Conservation (phyloP, 1,140 invertebrate species). For the Drosophila sulfurigaster region DNA sequence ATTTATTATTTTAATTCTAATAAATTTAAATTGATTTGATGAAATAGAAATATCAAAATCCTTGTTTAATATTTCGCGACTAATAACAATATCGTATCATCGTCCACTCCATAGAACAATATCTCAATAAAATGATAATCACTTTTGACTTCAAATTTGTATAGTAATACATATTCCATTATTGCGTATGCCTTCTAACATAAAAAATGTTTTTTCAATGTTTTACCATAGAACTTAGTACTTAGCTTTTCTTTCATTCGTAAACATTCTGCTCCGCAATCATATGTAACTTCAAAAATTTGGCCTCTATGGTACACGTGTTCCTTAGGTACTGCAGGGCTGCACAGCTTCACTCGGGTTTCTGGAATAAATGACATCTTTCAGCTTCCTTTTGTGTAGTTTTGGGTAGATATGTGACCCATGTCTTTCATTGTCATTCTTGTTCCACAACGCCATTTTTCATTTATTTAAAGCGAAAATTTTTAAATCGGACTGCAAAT, state of each 20-base stretch:
- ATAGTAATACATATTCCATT: no score
- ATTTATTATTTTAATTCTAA: constrained; percentile 16
- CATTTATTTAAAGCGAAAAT: no score
- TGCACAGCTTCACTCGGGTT: constrained; percentile 35
- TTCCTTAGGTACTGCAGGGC: constrained; percentile 28
- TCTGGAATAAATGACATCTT: constrained; percentile 29
- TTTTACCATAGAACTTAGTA: constrained; percentile 32
- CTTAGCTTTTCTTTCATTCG: constrained; percentile 39
- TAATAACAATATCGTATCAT: constrained; percentile 30
- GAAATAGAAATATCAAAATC: constrained; percentile 43
- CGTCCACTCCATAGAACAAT: background rate
- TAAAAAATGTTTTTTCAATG: constrained; percentile 23
- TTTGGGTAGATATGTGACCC: constrained; percentile 36
- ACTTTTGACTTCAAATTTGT: no score
- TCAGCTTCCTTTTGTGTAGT: constrained; percentile 31
- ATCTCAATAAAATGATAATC: no score
- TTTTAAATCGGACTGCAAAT: no score
- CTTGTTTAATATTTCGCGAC: constrained; percentile 37
- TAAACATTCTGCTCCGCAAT: constrained; percentile 23
- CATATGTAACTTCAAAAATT: constrained; percentile 2
- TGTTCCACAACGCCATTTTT: no score
- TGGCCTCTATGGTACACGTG: constrained; percentile 23
- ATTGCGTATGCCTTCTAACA: background rate
- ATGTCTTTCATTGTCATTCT: no score
- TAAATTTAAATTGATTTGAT: constrained; percentile 28